Percentiles rank a stretch among this genome's conserved stretches.
phyloP scores from a whole-genome alignment of 2,797 vertebrate species.

The Threskiornis aethiopicus region DNA sequence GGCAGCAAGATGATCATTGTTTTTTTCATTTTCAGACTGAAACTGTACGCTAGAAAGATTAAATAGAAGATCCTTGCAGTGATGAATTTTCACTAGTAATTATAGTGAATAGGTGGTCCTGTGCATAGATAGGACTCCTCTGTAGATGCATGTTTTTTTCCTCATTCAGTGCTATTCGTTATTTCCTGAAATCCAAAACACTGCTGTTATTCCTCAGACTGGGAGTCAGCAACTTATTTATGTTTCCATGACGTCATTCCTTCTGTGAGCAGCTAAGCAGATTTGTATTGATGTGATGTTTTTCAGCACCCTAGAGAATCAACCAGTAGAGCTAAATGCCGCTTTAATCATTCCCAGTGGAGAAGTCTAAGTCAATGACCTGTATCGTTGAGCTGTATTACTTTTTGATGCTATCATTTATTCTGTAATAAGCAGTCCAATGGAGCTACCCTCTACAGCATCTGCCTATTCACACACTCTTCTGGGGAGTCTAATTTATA shows the following conservation, averaged over 20 bases:
- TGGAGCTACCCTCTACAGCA: neutral
- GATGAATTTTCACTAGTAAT: neutral
- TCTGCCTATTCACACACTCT: neutral
- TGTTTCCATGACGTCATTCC: neutral
- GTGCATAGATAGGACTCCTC: neutral
- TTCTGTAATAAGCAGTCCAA: slow-evolving; percentile 5
- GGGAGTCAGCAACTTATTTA: neutral
- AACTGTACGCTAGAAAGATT: neutral
- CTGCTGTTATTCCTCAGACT: neutral
- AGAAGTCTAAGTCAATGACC: slow-evolving; percentile 38
- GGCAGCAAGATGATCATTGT: neutral
- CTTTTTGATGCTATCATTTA: slow-evolving; percentile 40
- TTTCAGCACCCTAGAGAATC: slow-evolving; percentile 21
- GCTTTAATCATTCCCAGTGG: slow-evolving; percentile 27
- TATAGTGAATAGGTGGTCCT: neutral
- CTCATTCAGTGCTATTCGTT: neutral
- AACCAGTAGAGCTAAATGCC: neutral
- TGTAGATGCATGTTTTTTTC: neutral
- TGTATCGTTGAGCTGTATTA: slow-evolving; percentile 2
- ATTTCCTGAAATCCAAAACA: slow-evolving; percentile 5
- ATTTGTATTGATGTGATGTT: slow-evolving; percentile 41
- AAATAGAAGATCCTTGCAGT: neutral
- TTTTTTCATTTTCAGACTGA: neutral
- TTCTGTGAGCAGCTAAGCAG: slow-evolving; percentile 2
- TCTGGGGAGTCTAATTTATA: neutral